phyloP scores from a whole-genome alignment of 2,113 vertebrate species.

The Coreoperca whiteheadi region DNA sequence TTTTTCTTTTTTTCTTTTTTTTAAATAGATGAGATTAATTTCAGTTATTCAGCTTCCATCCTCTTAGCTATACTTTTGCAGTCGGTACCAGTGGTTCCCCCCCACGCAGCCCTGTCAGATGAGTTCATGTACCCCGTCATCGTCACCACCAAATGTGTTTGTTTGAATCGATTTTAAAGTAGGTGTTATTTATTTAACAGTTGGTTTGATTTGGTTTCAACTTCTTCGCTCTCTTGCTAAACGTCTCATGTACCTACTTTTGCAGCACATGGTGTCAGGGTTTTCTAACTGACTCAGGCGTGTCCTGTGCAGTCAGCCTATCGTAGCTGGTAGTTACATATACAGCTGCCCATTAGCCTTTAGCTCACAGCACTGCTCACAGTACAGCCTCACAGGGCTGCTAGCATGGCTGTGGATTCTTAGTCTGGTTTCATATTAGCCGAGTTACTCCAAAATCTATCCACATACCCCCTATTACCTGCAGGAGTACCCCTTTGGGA shows the following conservation, averaged over 20 bases:
- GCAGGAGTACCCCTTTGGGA: background rate
- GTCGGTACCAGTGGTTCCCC: no score
- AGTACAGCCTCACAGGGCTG: background rate
- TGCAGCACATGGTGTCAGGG: background rate
- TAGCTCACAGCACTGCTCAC: background rate
- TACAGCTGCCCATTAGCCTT: background rate
- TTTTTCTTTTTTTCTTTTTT: no score
- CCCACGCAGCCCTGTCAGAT: no score
- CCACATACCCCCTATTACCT: background rate
- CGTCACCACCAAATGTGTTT: no score
- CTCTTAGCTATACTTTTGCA: background rate
- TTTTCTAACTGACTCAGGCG: background rate
- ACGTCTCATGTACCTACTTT: background rate
- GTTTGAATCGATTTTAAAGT: no score
- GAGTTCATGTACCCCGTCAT: no score
- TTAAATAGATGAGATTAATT: no score
- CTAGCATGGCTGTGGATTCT: background rate
- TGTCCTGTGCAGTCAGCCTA: background rate
- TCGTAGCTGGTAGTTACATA: background rate
- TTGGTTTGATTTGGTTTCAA: background rate
- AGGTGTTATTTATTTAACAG: background rate
- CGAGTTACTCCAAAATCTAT: background rate
- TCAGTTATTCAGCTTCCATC: no score
- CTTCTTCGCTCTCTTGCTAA: background rate
- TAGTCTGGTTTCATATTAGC: background rate